phyloP scores from a whole-genome alignment of 2,797 vertebrate species.

The Cheirogaleus major region DNA sequence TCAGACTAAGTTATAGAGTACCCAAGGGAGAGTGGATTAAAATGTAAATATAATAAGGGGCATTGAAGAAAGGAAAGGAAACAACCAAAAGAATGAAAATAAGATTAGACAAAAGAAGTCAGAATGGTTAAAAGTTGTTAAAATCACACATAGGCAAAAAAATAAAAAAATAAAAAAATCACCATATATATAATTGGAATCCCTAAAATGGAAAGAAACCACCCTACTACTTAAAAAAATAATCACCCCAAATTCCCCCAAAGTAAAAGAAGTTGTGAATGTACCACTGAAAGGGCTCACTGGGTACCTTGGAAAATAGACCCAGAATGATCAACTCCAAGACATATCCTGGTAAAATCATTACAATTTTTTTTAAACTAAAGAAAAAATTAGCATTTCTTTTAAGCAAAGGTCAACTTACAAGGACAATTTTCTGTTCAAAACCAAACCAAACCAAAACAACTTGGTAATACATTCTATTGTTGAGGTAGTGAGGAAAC shows the following conservation, averaged over 20 bases:
- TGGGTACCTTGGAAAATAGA: not conserved
- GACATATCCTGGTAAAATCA: not conserved
- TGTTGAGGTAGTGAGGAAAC: not conserved
- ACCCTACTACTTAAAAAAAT: not conserved
- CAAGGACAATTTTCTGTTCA: not conserved
- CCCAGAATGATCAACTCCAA: not conserved
- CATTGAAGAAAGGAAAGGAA: not conserved
- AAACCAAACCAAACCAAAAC: slow-evolving; percentile 2
- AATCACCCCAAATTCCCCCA: not conserved
- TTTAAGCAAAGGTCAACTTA: not conserved
- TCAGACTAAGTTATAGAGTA: not conserved
- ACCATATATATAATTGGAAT: not conserved
- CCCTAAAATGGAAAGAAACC: not conserved
- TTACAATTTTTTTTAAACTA: not conserved
- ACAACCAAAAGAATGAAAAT: not conserved
- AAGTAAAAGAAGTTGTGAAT: not conserved
- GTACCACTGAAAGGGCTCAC: not conserved
- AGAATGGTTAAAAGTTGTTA: not conserved
- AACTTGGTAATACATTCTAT: not conserved
- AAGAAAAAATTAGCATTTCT: not conserved
- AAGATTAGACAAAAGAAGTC: not conserved
- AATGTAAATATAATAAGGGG: not conserved
- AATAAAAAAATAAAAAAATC: too few species aligned
- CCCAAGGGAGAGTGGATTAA: not conserved
- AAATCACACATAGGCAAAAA: not conserved